Evolutionary conservation across 2,888 invertebrate species (phyloP).

Genomic region (Omphaloscelis lunosa): DNA sequence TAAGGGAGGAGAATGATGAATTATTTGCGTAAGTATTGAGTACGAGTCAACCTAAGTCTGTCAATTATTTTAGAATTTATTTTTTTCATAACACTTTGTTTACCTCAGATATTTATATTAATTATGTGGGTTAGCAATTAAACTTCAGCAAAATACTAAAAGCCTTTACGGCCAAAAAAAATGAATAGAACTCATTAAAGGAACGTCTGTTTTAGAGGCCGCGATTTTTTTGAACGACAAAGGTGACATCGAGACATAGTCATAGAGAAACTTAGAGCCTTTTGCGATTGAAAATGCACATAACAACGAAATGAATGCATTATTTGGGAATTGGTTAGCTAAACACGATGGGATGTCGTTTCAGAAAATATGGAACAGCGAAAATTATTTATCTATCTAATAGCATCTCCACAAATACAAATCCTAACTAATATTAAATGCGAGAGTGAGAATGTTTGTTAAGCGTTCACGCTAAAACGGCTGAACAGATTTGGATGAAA

Average conservation of each 20-base stretch:
- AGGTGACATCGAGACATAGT: slow-evolving; percentile 1
- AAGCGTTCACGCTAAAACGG: no score
- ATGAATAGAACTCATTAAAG: not conserved
- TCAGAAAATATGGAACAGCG: no score
- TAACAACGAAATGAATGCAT: not conserved
- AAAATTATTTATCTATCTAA: not conserved
- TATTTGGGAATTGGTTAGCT: not conserved
- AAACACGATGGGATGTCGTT: not conserved
- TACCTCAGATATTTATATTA: no score
- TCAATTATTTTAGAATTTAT: no score
- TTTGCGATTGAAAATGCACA: not conserved
- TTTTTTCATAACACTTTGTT: no score
- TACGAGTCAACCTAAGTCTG: no score
- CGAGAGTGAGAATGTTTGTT: no score
- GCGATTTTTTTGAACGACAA: not conserved
- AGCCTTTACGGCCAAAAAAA: not conserved
- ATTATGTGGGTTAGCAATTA: not conserved
- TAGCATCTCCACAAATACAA: not conserved
- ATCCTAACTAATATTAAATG: no score
- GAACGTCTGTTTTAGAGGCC: not conserved
- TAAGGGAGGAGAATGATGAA: no score
- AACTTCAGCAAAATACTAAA: not conserved
- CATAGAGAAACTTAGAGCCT: no score
- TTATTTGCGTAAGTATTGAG: no score
- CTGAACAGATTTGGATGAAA: no score